Base-by-base conservation (phyloP, 1,140 invertebrate genomes). In the Dendrolimus kikuchii region DNA sequence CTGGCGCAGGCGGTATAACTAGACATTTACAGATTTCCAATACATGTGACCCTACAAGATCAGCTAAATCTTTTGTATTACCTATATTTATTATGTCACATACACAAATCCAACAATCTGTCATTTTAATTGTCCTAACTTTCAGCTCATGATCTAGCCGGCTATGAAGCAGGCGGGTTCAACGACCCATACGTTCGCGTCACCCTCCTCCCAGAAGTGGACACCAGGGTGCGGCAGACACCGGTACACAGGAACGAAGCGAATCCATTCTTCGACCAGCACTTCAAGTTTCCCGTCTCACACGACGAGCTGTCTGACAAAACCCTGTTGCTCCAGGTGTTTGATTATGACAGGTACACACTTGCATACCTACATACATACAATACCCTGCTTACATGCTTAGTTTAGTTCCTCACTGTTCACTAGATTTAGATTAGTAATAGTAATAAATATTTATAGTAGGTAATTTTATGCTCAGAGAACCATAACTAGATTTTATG, bases 151-250 rank as follows among this genome's bases (percentile, higher is more conserved):
- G 94, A 95, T 78, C 86, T 96, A 5, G 92, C 93, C 8, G 91
- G 93, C 45, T 93, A 92, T 69, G 93, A 95, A 57, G 91, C 93
- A 55, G 94, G 94, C 2, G 94, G 94, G 6, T 96, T 96, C 80
- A 94, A 94, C 59, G 95, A 96, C 81, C 95, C 95, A 0, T 96
- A 96, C 77, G 93, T 96, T 7, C 90, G 93, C 3, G 76, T 96
- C 7, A 90, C 88, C 45, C 87, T 96, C 39, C 87, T 90, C 10
- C 95, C 95, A 1, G 92, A 93, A 82, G 94, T 96, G 23, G 95
- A 97, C 72, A 90, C 90, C n/a, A 89, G 94, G 5, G 93, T 95
- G 53, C 89, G 95, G 40, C 94, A 96, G 78, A 95, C 95, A 0
- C 89, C 89, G n/a, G 93, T 94, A 7, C 92, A 93, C 66, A 87